These are phyloP conservation scores for Gastrophryne carolinensis DNA, from an alignment of 2,797 vertebrate species.

Conservation along the genomic window DNA sequence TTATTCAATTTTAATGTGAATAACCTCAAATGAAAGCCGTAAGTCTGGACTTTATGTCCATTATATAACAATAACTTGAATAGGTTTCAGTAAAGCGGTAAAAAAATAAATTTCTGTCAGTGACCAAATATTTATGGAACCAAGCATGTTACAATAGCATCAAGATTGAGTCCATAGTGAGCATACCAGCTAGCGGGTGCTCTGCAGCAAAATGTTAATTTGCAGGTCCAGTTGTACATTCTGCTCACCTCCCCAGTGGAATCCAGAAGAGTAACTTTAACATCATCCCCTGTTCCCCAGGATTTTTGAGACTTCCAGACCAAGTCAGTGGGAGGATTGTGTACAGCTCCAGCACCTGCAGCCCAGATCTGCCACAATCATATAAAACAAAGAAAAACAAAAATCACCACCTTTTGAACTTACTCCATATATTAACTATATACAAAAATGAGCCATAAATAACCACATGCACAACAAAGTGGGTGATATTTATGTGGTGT, in stretches of 20 bases:
- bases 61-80: background rate
- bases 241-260: slow-evolving; percentile 70
- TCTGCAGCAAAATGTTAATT: background rate
- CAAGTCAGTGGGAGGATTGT: slow-evolving; percentile 66
- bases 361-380: slow-evolving; percentile 77
- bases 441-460: too few relatives aligned
- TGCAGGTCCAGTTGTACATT: too few relatives aligned
- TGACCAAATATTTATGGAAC: background rate
- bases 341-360: slow-evolving; percentile 64
- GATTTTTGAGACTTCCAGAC: slow-evolving; percentile 72
- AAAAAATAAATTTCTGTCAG: background rate
- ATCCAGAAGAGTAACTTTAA: slow-evolving; percentile 72
- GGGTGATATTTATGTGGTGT: too few relatives aligned
- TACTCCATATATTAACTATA: too few relatives aligned
- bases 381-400: background rate
- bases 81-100: background rate
- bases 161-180: background rate
- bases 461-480: too few relatives aligned
- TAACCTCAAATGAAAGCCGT: too few relatives aligned
- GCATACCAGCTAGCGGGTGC: background rate
- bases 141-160: background rate
- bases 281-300: slow-evolving; percentile 68
- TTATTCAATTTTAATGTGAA: too few relatives aligned
- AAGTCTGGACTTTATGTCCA: background rate
- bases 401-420: too few relatives aligned